Evolutionary conservation across 2,888 invertebrate genomes (phyloP), one percentile per base, ranked within the genome.

Genomic region (Mesorhabditis belari): DNA sequence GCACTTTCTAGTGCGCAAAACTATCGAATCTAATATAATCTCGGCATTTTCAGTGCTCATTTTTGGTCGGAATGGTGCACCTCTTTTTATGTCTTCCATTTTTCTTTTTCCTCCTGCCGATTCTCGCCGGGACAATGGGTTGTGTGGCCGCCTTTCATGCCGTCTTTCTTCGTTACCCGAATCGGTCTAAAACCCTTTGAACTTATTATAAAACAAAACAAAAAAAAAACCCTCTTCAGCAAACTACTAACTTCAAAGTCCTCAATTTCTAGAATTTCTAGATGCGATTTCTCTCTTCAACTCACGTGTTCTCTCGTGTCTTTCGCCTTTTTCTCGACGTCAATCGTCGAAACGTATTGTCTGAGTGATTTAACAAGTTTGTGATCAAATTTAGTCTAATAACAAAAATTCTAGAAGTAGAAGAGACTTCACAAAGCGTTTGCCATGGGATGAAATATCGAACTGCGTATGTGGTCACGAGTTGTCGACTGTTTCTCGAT

Each of bases 31-130:
- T 53, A 9, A 24, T 25, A 21, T n/a, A 44, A 3, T 12, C 26
- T 26, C 5, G 5, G 9, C 12, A 21, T 51, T 35, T 66, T 58
- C 56, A 69, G 71, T 56, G 65, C 59, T 74, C 74, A 55, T 77
- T 77, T 60, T 52, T 65, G 5, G 60, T 70, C 19, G 75, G 76
- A 27, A 66, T 71, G 24, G 58, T 65, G 17, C 75, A 78, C 61
- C 58, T 74, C 21, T 68, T 69, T 62, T 74, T 76, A 62, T 77
- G 77, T 57, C 74, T 77, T 6, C 78, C 77, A 17, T 69, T 76
- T 62, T 76, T 67, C 61, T 66, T 67, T 28, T 63, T 76, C 35
- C 60, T 71, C 19, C 67, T 77, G 28, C 76, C 74, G n/a, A 58
- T 77, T 17, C 56, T 76, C 55, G 71, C 71, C 58, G 70, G 74